Conservation (phyloP, 2,888 invertebrate species). For the Polydrusus cervinus region DNA sequence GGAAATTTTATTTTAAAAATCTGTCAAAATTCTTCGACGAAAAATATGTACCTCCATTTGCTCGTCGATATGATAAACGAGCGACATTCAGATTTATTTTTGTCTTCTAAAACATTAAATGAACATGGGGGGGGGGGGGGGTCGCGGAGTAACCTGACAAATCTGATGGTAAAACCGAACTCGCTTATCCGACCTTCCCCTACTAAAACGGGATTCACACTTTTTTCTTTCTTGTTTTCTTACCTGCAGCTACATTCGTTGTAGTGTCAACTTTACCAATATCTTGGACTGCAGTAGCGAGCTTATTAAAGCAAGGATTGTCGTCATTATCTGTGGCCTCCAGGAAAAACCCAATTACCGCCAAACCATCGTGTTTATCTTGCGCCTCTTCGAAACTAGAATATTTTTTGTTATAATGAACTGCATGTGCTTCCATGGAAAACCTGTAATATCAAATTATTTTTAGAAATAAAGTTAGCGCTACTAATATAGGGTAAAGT, state of each 20-base stretch:
- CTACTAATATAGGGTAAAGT: too few relatives aligned
- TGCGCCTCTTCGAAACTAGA: constrained; percentile 78
- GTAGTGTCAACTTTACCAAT: constrained; percentile 68
- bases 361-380: constrained; percentile 80
- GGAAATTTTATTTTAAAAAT: too few relatives aligned
- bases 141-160: too few relatives aligned
- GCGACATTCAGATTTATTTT: too few relatives aligned
- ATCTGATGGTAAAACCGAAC: too few relatives aligned
- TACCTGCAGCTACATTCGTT: constrained; percentile 61
- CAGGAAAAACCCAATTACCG: constrained; percentile 81
- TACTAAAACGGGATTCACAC: too few relatives aligned
- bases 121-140: too few relatives aligned
- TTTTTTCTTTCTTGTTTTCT: neutral
- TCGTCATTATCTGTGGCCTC: constrained; percentile 69
- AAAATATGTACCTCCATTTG: too few relatives aligned
- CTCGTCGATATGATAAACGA: too few relatives aligned
- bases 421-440: constrained; percentile 86
- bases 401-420: constrained; percentile 84
- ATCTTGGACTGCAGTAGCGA: constrained; percentile 67
- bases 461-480: neutral
- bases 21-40: too few relatives aligned
- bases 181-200: too few relatives aligned
- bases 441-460: constrained; percentile 71
- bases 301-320: constrained; percentile 68
- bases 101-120: too few relatives aligned